Conservation (phyloP, 2,888 invertebrate species). For the Cotesia congregata region DNA sequence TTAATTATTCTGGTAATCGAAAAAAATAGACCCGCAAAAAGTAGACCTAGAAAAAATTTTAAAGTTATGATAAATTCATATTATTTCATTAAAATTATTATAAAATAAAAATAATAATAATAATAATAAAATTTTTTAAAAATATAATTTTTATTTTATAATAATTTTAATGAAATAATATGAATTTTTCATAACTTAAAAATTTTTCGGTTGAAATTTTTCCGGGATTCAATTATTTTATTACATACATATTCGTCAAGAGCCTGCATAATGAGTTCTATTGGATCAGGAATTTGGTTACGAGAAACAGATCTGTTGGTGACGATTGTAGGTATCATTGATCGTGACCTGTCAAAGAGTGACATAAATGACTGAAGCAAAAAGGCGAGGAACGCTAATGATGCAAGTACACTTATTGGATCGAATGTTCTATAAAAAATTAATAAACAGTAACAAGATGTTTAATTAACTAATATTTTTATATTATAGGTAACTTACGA, state of each 20-base stretch:
- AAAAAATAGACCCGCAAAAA: too few species aligned
- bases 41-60: too few species aligned
- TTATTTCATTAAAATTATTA: too few species aligned
- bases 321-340: conserved; percentile 61
- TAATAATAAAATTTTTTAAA: too few species aligned
- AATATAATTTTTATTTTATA: too few species aligned
- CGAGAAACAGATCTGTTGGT: conserved; percentile 52
- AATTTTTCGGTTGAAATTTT: too few species aligned
- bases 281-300: conserved; percentile 50
- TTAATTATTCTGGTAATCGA: conserved; percentile 28
- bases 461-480: not conserved
- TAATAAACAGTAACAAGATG: not conserved
- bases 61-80: too few species aligned
- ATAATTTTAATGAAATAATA: too few species aligned
- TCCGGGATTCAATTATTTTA: not conserved
- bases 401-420: conserved; percentile 67
- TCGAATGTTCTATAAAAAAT: conserved; percentile 62
- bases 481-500: conserved; percentile 6
- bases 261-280: conserved; percentile 58
- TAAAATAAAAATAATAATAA: too few species aligned
- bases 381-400: conserved; percentile 68
- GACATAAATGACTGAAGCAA: conserved; percentile 67
- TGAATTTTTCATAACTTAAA: too few species aligned
- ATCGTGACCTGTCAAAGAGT: conserved; percentile 64
- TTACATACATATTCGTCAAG: conserved; percentile 64